These are phyloP conservation scores for Macquaria australasica DNA, from an alignment of 2,113 vertebrate species.

Conservation along the genomic window DNA sequence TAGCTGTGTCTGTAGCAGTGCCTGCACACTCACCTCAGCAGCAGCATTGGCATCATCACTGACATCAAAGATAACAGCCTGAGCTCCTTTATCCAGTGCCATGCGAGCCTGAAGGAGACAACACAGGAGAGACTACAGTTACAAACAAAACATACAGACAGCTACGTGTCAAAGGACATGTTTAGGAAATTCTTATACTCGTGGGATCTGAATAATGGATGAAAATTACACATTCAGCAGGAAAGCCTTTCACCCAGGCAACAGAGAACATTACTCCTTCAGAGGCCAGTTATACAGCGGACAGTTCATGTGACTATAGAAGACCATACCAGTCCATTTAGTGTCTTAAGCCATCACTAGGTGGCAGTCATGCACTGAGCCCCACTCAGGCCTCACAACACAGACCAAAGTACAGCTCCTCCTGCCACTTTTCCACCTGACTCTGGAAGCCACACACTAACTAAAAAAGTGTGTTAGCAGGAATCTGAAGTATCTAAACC, in stretches of 20 bases:
- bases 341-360: constrained; percentile 58
- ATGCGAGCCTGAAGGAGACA: constrained; percentile 89
- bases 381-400: background rate
- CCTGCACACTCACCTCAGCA: constrained; percentile 86
- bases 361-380: constrained; percentile 63
- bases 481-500: background rate
- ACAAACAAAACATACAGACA: background rate
- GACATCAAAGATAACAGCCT: constrained; percentile 96
- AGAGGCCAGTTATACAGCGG: background rate
- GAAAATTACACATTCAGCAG: background rate
- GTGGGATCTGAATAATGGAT: background rate
- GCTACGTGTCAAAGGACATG: background rate
- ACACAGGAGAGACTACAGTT: background rate
- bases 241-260: background rate
- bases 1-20: background rate
- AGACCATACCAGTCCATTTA: background rate
- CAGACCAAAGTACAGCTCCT: constrained; percentile 22
- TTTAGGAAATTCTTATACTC: background rate
- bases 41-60: constrained; percentile 91
- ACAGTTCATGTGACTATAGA: background rate
- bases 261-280: background rate
- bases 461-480: background rate
- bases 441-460: constrained; percentile 25
- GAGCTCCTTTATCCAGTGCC: constrained; percentile 93
- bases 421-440: constrained; percentile 43